These are phyloP conservation scores for Polypterus bichir DNA, from an alignment of 2,113 vertebrate species.

Conservation along the genomic window DNA sequence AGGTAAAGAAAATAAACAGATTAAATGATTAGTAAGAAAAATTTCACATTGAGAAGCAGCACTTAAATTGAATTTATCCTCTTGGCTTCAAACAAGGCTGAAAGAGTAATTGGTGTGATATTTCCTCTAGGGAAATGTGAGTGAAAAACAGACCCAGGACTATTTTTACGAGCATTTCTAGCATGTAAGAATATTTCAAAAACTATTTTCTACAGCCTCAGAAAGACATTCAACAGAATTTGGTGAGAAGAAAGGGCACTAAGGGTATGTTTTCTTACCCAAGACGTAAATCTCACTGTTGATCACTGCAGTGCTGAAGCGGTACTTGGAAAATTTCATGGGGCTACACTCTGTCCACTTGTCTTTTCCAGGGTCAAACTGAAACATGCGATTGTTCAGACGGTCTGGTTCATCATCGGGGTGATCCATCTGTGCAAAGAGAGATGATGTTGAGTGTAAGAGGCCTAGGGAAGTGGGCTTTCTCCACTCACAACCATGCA, in stretches of 20 bases:
- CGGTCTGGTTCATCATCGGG: constrained; percentile 87
- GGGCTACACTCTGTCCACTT: constrained; percentile 68
- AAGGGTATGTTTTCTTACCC: constrained; percentile 57
- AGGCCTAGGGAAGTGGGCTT: background rate
- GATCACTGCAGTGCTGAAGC: constrained; percentile 71
- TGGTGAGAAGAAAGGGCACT: background rate
- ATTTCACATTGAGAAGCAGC: too few relatives aligned
- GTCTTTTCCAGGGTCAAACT: constrained; percentile 73
- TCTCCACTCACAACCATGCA: constrained; percentile 5
- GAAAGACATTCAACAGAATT: too few relatives aligned
- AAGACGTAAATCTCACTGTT: constrained; percentile 80
- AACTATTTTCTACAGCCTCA: too few relatives aligned
- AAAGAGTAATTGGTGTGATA: too few relatives aligned
- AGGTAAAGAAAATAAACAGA: too few relatives aligned
- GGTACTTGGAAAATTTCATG: constrained; percentile 88
- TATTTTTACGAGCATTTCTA: too few relatives aligned
- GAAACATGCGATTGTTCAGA: constrained; percentile 77
- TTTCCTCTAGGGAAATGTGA: too few relatives aligned
- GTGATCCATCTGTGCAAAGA: constrained; percentile 63
- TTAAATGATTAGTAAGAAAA: too few relatives aligned
- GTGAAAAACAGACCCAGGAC: too few relatives aligned
- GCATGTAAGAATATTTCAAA: too few relatives aligned
- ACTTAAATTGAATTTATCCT: too few relatives aligned
- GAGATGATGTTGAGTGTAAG: background rate
- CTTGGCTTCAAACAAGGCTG: too few relatives aligned